Base-by-base conservation (phyloP, 2,113 vertebrate species). In the Platichthys flesus region DNA sequence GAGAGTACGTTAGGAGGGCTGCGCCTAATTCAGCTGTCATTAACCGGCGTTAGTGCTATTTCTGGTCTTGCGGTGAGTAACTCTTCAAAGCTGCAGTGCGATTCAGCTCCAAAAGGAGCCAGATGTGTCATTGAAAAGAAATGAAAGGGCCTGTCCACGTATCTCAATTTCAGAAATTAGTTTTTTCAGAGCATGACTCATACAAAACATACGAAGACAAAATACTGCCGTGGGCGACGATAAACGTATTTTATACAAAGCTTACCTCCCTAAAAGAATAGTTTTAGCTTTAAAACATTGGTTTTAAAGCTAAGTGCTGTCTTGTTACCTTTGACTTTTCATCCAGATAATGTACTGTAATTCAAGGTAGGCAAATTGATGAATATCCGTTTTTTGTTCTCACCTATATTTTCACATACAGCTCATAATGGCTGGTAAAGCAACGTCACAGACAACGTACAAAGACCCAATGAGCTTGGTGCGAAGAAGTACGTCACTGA, bases 381-480 rank as follows among this genome's bases (percentile, higher is more conserved):
- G 2, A 76, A 60, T 54, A 63, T 62, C 5, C 16, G 40, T 42
- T 59, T 74, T 65, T 42, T 67, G 24, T 71, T 56, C 55, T 51
- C 64, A 3, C 66, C 59, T 64, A 60, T 55, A 64, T 55, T 67
- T 31, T 78, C 65, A 23, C 58, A 67, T 24, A 60, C 40, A 71
- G 40, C 9, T 68, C 28, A 69, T 40, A 74, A 74, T 18, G 63
- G 55, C 59, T 79, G 73, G 81, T 84, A 85, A 90, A 90, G 91
- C 82, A 81, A 54, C 62, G 42, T 35, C 37, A 31, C 64, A 61
- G 69, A 72, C 67, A 72, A 45, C 49, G 47, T 37, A 54, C 60
- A 66, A 47, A 23, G 61, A 72, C 87, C 71, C 76, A 88, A 89
- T 83, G 76, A 79, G 72, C 71, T 42, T 5, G 28, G 28, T 28